These are phyloP conservation scores for Lapara coniferarum DNA, from an alignment of 2,888 invertebrate genomes.

Conservation along the genomic window DNA sequence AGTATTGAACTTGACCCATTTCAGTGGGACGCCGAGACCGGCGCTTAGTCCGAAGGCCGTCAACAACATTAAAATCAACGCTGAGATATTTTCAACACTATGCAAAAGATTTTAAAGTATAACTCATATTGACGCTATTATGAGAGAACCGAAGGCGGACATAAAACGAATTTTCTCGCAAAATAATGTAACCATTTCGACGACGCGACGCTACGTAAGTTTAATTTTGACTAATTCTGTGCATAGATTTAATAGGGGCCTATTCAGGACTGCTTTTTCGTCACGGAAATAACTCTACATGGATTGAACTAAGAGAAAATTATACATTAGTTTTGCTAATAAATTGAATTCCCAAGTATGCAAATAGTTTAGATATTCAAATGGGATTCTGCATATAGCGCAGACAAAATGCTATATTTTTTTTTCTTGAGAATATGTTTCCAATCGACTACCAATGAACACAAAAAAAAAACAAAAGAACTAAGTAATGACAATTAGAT, in stretches of 20 bases:
- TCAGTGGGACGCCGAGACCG: constrained; percentile 7
- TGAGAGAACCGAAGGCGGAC: constrained; percentile 12
- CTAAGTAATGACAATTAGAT: too few species aligned
- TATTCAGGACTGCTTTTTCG: neutral
- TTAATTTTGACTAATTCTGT: constrained; percentile 7
- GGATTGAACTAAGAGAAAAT: neutral
- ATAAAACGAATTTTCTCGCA: constrained; percentile 3
- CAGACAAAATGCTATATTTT: too few species aligned
- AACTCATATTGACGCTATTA: constrained; percentile 6
- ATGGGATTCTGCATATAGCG: too few species aligned
- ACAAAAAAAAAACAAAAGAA: too few species aligned
- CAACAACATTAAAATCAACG: constrained; percentile 16
- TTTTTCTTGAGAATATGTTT: too few species aligned
- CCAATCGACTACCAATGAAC: too few species aligned
- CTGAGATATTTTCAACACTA: constrained; percentile 16
- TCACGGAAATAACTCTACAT: neutral
- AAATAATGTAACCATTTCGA: constrained; percentile 17
- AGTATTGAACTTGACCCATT: constrained; percentile 23
- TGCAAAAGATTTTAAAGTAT: neutral
- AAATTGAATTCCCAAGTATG: too few species aligned
- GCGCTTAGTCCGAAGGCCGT: constrained; percentile 18
- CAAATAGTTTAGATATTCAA: too few species aligned
- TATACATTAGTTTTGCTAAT: too few species aligned
- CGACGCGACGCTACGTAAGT: neutral
- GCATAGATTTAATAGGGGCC: neutral